These are phyloP conservation scores for Entomyzon cyanotis DNA, from an alignment of 2,113 vertebrate species.

Conservation along the genomic window DNA sequence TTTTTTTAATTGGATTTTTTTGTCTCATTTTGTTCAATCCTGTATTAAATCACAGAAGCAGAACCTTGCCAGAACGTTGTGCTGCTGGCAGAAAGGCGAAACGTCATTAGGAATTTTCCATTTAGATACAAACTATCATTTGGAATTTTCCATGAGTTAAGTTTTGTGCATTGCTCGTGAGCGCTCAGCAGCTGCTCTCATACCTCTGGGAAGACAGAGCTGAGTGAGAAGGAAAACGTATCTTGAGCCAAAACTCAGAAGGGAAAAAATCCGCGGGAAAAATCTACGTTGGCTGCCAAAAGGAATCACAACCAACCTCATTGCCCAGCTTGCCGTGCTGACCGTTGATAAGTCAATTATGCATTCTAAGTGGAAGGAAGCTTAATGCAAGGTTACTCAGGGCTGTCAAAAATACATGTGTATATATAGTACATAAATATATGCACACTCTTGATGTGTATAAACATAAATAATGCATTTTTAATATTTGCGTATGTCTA, in stretches of 20 bases:
- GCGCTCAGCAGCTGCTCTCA: rapidly evolving
- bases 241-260: background rate
- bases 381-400: background rate
- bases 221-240: rapidly evolving
- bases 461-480: background rate
- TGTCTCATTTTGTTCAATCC: rapidly evolving
- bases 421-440: background rate
- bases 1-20: rapidly evolving
- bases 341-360: rapidly evolving
- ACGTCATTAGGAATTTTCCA: background rate
- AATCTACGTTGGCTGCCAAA: background rate
- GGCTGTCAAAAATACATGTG: background rate
- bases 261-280: rapidly evolving
- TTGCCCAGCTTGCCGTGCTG: rapidly evolving
- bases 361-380: background rate
- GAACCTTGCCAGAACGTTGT: background rate
- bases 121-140: background rate
- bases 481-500: no score
- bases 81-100: background rate
- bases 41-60: no score
- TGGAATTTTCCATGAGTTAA: background rate
- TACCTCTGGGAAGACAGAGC: background rate
- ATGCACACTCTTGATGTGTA: background rate
- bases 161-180: rapidly evolving
- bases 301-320: background rate